A percentile compares a stretch with the other conserved stretches of the same genome.
Conservation (phyloP, 2,888 invertebrate species). For the Leptopilina syphax region DNA sequence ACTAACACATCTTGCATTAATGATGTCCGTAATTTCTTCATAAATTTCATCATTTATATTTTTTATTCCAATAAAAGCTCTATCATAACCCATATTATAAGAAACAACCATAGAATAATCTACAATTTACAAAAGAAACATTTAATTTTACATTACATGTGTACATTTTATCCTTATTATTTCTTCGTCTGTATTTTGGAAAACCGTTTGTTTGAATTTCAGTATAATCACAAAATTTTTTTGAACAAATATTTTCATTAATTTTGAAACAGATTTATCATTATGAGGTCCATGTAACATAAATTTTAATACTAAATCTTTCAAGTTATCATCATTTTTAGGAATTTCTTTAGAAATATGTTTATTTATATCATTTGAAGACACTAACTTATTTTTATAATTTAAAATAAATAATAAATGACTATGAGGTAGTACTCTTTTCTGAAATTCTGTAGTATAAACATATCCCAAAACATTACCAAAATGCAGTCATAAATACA, state of each 20-base stretch:
- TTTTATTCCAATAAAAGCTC: no score
- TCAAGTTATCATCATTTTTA: neutral
- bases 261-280: neutral
- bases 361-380: neutral
- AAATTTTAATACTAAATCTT: neutral
- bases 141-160: no score
- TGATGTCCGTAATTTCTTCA: no score
- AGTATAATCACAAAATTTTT: constrained; percentile 22
- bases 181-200: no score
- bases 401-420: constrained; percentile 5
- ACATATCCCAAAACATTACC: neutral
- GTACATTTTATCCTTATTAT: no score
- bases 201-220: no score
- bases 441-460: neutral
- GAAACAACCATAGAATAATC: no score
- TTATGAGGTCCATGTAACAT: neutral
- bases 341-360: neutral
- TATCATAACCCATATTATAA: no score
- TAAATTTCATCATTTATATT: no score
- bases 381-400: constrained; percentile 7
- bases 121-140: no score
- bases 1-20: no score
- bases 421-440: neutral
- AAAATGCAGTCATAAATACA: neutral
- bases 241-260: constrained; percentile 23